A percentile compares a stretch with the other conserved stretches of the same genome.
Evolutionary conservation across 2,888 invertebrate genomes (phyloP).

Genomic region (Volucella inanis): DNA sequence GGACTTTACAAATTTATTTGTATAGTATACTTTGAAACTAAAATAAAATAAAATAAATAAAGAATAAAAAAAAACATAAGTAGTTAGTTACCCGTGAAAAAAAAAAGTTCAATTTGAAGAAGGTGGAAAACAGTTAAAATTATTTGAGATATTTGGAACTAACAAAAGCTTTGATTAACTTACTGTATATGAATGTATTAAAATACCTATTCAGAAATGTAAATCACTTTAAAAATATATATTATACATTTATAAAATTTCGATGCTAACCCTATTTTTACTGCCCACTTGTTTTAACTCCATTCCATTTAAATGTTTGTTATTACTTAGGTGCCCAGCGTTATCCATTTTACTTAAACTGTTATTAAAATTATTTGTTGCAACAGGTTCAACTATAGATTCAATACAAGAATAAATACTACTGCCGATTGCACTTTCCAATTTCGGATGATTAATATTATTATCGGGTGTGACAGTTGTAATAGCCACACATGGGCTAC

Average conservation of each 20-base stretch:
- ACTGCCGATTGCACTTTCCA: slow-evolving; percentile 10
- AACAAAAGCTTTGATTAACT: no score
- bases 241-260: slow-evolving; percentile 39
- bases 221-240: slow-evolving; percentile 46
- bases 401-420: slow-evolving; percentile 1
- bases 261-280: slow-evolving; percentile 81
- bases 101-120: no score
- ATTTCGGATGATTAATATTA: slow-evolving; percentile 57
- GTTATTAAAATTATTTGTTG: slow-evolving; percentile 76
- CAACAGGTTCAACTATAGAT: slow-evolving; percentile 56
- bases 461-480: slow-evolving; percentile 32
- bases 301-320: slow-evolving; percentile 68
- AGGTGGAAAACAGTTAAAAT: no score
- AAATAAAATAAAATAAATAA: no score
- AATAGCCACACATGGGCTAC: slow-evolving; percentile 46
- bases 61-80: no score
- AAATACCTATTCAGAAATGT: background rate
- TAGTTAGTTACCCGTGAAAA: no score
- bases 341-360: slow-evolving; percentile 75
- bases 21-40: no score
- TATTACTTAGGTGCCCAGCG: slow-evolving; percentile 76
- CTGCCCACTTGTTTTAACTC: slow-evolving; percentile 80
- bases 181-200: no score
- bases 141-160: background rate
- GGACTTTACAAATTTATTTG: no score